Percentiles rank a stretch among this genome's conserved stretches.
These are phyloP conservation scores for Pseudotriccus pelzelni DNA, from an alignment of 2,797 vertebrate genomes.

Conservation along the genomic window DNA sequence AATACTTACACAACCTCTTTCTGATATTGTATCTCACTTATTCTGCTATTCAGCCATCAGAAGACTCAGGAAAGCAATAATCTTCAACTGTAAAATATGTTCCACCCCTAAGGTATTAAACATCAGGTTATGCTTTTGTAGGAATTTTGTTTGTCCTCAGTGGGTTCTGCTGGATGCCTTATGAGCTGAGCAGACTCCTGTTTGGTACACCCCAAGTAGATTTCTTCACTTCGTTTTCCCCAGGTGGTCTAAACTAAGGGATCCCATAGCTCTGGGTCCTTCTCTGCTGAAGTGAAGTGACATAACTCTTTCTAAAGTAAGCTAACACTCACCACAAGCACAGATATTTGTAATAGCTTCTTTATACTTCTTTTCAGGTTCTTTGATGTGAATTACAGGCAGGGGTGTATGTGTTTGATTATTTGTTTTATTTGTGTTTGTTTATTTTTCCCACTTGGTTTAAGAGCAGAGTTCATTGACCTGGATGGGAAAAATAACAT, in stretches of 20 bases:
- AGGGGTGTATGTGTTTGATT: fast-evolving
- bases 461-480: not conserved
- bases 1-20: not conserved
- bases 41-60: not conserved
- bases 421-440: not conserved
- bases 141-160: not conserved
- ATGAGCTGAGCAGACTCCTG: not conserved
- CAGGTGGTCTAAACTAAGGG: not conserved
- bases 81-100: not conserved
- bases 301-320: not conserved
- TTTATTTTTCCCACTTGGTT: not conserved
- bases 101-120: not conserved
- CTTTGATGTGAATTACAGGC: not conserved
- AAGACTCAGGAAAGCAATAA: not conserved
- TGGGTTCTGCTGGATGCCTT: not conserved
- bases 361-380: not conserved
- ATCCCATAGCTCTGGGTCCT: not conserved
- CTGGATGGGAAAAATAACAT: not conserved
- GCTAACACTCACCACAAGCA: not conserved
- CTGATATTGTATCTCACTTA: not conserved
- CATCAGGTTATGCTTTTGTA: not conserved
- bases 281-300: not conserved
- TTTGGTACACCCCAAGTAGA: not conserved
- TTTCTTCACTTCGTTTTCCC: not conserved
- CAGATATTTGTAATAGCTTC: not conserved